Evolutionary conservation across 2,888 invertebrate genomes (phyloP), one percentile per base, ranked within the genome.

Genomic region (Cactoblastis cactorum): DNA sequence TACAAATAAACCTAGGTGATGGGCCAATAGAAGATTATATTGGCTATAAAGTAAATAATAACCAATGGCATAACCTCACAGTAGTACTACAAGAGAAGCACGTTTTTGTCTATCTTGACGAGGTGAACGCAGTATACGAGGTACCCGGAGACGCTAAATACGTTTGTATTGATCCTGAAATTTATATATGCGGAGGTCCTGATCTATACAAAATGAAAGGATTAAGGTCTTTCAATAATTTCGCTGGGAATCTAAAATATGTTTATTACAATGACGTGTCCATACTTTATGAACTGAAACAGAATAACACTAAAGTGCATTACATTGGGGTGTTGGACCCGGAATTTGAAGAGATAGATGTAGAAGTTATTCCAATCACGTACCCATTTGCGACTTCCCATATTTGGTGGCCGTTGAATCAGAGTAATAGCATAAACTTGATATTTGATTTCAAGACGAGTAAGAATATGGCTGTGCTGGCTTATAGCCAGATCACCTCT

Each of bases 181-280:
- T 98, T 61, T 97, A 97, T 77, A 95, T 98, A 59, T 96, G 96
- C 45, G 96, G 96, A 12, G 97, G 97, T 2, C 95, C 96, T 1
- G 95, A 96, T 74, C 79, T 96, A 54, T 91, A 95, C 69, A 95
- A 96, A 80, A 95, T 95, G 87, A 93, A 93, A 77, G 95, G 97
- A 45, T 85, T 96, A 61, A 93, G 92, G 68, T 97, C 94, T 52
- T 92, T 94, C 64, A 95, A 96, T 77, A 96, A 95, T 82, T 97
- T 96, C 74, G 95, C 95, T 62, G 96, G 98, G 18, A 96, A 96
- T 63, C 78, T 98, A 33, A 96, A 97, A 74, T 97, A 97, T 76
- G 96, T 97, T 43, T 98, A 96, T 77, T 97, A 96, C 82, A 97
- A 98, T 77, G 97, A 97, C 70, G 94, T 97, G 24, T 96, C 97